Conservation (phyloP, 1,140 invertebrate species). For the Solenopsis fugax region DNA sequence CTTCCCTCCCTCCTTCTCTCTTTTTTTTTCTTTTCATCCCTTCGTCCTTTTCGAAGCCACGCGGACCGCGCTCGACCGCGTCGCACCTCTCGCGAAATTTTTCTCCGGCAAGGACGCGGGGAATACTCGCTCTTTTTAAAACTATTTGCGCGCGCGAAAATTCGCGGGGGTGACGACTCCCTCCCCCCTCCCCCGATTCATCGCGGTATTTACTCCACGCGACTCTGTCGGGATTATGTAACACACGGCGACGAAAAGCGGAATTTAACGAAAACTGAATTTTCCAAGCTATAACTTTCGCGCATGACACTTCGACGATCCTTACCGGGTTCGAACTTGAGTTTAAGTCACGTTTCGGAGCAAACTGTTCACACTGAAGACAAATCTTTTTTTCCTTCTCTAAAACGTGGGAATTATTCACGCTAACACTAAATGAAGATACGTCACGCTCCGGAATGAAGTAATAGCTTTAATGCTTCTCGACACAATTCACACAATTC, state of each 20-base stretch:
- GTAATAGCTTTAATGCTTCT: not conserved
- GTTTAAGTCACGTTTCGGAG: not conserved
- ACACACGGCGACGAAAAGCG: not conserved
- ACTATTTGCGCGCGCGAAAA: conserved; percentile 34
- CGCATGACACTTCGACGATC: not conserved
- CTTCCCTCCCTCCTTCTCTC: not conserved
- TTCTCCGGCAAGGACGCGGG: not conserved
- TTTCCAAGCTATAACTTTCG: not conserved
- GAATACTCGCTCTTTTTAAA: not conserved
- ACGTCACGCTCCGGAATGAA: not conserved
- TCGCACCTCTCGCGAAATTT: conserved; percentile 16
- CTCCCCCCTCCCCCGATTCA: no score
- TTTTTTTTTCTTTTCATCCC: not conserved
- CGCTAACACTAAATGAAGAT: not conserved
- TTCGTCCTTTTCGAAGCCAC: not conserved
- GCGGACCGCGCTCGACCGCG: not conserved
- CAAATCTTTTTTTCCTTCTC: not conserved
- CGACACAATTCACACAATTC: conserved; percentile 19
- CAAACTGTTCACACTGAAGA: not conserved
- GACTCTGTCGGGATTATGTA: not conserved
- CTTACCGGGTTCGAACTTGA: not conserved
- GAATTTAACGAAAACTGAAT: not conserved
- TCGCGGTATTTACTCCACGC: not conserved
- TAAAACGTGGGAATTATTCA: not conserved
- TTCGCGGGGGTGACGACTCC: not conserved